Base-by-base conservation (phyloP, 2,888 invertebrate species). In the Shargacucullia verbasci region DNA sequence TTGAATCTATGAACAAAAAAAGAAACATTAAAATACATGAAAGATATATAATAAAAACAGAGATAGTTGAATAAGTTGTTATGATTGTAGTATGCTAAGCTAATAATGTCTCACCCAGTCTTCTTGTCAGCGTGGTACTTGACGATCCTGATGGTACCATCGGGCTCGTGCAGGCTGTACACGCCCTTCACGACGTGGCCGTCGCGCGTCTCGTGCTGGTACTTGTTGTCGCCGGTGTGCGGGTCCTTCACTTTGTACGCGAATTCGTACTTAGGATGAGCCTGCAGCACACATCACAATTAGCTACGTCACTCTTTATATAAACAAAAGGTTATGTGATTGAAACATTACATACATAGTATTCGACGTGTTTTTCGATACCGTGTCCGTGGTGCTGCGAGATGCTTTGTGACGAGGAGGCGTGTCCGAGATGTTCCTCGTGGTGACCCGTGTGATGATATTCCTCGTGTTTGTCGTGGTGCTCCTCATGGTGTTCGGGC, bases 131-230 rank as follows among this genome's bases (percentile, higher is more conserved):
- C 94, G 68, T 86, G 83, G 82, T 94, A 94, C 70, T 93, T 87
- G n/a, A 94, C 94, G 14, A 88, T 88, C 69, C 94, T 87, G 67
- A 93, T 76, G 71, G 91, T 91, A 60, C 94, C 94, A 58, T 91
- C 94, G 15, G 94, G 88, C 76, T 94, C 92, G 74, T 93, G 91
- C 59, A 94, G 84, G 33, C 89, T 90, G 83, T 95, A 95, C 73
- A 93, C 71, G 14, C 95, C 95, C 73, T 93, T 90, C 56, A 95
- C 95, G 14, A 86, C 88, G 76, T 95, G 90, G 1, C 95, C 95
- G 82, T 94, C 91, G 37, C 90, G 87, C 58, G 86, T 78, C 82
- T 94, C 94, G 50, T 88, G 83, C 76, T 94, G 94, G 65, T 83
- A 87, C 80, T 94, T 94, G 72, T 89, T 84, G 83, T 94, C 94